Base-by-base conservation (phyloP, 2,888 invertebrate species). In the Argyresthia goedartella region DNA sequence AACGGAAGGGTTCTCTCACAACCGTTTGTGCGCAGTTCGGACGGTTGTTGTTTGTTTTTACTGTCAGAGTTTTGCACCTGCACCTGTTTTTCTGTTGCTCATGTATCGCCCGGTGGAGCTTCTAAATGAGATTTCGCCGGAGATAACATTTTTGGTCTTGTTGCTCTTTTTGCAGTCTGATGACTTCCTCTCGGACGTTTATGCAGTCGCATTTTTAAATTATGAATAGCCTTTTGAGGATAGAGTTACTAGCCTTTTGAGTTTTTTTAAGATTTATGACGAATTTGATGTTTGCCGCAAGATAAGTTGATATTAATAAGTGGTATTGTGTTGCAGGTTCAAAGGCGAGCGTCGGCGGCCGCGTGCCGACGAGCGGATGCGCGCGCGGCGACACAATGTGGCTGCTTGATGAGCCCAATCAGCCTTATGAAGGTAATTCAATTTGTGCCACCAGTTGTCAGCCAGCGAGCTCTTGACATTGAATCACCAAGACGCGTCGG, bases 371-470 rank as follows among this genome's bases (percentile, higher is more conserved):
- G 64, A 87, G 87, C 81, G 84, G 86, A 81, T 86, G 86, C 73
- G 75, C 81, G 67, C 86, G 80, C 74, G 89, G 89, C 71, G 88
- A 88, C 81, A 89, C 89, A 72, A 91, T 91, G 91, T 91, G 91
- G 91, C 88, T 91, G 70, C 86, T 91, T 72, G 91, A 91, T 78
- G 89, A 90, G 78, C 90, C 90, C 67, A 86, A 88, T 73, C 85
- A 88, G 71, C 87, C 88, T 67, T 89, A 89, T 78, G 89, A 89
- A 88, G 89, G 90, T 89, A 76, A 47, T 14, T 46, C 44, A 34
- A 42, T 15, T 48, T 10, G n/a, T 1, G 16, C 11, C 16, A 4
- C 39, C 39, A 39, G 39, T n/a, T n/a, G 9, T n/a, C n/a, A 39
- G 39, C 39, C 3, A 25, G 25, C 25, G 25, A 25, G 25, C 25